Base-by-base conservation (phyloP, 2,888 invertebrate species). In the Rambutsinella grinnellia region DNA sequence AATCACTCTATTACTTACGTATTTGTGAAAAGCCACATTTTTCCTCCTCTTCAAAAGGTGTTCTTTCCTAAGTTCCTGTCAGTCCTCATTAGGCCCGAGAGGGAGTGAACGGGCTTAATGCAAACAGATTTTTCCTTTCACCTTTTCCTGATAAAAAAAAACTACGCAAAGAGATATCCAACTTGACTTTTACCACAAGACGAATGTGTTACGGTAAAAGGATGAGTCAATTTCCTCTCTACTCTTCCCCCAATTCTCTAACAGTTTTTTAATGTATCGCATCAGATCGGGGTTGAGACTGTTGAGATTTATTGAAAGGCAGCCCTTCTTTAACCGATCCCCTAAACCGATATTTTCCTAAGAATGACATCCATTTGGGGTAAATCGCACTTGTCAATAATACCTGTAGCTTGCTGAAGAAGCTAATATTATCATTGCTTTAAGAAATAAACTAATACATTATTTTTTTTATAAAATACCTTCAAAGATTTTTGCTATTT, bases 21-120 rank as follows among this genome's bases (percentile, higher is more conserved):
- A 36, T 36, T 36, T 36, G 13, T 36, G 36, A 36, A 36, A 36
- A 36, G 13, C 36, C 36, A 36, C 36, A 13, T 5, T 36, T 36
- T 36, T 36, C 36, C 36, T 36, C 36, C 36, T 36, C n/a, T 17
- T n/a, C 19, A 49, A 49, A 49, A 49, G 5, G 51, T 49, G 8
- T n/a, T 19, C 19, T 49, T n/a, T 49, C 19, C 51, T 75, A 68
- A 75, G 75, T 75, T 75, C 49, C 74, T 74, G 75, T 75, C 75
- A 75, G 65, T 68, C 57, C 62, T 57, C 67, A 75, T 75, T 75
- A 75, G 75, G 24, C 46, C 57, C 2, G 66, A 57, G 13, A 36
- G 36, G 36, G 36, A 36, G 36, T 36, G 6, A 36, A 36, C 13
- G 36, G 36, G 6, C n/a, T n/a, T n/a, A n/a, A 36, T 36, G 36